phyloP scores from a whole-genome alignment of 2,888 invertebrate genomes.

The Dermolepida albohirtum region DNA sequence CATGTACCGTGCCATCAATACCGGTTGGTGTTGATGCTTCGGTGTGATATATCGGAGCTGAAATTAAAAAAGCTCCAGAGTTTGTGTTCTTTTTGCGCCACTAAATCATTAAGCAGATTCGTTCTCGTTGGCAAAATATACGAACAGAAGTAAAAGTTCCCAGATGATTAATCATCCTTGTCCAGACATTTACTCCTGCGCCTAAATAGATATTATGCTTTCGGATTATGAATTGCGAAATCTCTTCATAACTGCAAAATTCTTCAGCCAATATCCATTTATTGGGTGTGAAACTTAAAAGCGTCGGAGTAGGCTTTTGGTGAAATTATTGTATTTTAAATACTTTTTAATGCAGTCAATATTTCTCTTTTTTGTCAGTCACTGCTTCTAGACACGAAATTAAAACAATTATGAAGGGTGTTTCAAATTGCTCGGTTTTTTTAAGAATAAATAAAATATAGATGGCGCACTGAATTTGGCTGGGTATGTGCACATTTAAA shows the following conservation, averaged over 20 bases:
- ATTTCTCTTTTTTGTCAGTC: too few relatives aligned
- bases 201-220: constrained; percentile 32
- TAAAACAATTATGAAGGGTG: too few relatives aligned
- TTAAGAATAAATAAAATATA: too few relatives aligned
- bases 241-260: constrained; percentile 14
- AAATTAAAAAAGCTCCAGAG: constrained; percentile 19
- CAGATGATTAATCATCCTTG: constrained; percentile 24
- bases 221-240: constrained; percentile 32
- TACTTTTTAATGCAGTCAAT: too few relatives aligned
- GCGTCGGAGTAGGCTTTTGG: too few relatives aligned
- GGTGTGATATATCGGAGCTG: constrained; percentile 18
- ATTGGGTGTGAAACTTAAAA: too few relatives aligned
- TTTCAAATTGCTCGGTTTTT: too few relatives aligned
- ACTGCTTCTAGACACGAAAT: too few relatives aligned
- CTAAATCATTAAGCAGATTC: constrained; percentile 33
- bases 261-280: neutral
- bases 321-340: too few relatives aligned
- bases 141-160: constrained; percentile 29
- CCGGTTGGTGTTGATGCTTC: constrained; percentile 3
- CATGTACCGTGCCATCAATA: constrained; percentile 22
- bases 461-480: too few relatives aligned
- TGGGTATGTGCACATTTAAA: too few relatives aligned
- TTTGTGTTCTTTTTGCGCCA: constrained; percentile 16
- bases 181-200: constrained; percentile 17
- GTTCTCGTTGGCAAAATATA: neutral